Conservation (phyloP, 1,140 invertebrate genomes). For the Cydia amplana region DNA sequence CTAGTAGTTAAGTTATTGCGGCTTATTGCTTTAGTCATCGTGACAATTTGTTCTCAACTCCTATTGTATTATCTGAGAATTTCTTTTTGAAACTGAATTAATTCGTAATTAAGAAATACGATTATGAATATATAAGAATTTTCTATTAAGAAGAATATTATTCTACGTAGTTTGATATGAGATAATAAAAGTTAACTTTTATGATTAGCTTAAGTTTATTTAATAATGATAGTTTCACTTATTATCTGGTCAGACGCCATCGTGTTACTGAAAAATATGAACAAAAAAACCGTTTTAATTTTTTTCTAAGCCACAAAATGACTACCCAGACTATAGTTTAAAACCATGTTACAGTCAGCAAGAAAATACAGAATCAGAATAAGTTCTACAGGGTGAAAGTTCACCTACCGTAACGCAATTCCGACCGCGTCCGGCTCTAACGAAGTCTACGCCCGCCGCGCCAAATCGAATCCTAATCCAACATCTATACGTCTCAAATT, state of each 20-base stretch:
- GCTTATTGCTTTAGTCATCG: slow-evolving; percentile 13
- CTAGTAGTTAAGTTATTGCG: slow-evolving; percentile 9
- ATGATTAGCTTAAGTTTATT: no score
- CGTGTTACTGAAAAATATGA: no score
- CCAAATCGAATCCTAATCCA: slow-evolving; percentile 15
- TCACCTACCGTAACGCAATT: slow-evolving; percentile 25
- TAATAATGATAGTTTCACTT: no score
- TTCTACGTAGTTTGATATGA: no score
- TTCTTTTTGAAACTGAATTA: background rate
- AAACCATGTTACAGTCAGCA: no score
- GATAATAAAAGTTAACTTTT: no score
- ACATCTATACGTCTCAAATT: slow-evolving; percentile 16
- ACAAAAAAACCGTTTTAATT: no score
- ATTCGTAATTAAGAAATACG: background rate
- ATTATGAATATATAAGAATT: background rate
- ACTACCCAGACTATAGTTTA: no score
- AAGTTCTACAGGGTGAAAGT: background rate
- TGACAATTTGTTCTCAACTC: slow-evolving; percentile 9
- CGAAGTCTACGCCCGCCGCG: slow-evolving; percentile 20
- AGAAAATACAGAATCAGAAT: background rate
- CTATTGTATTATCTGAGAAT: background rate
- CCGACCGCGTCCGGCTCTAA: slow-evolving; percentile 23
- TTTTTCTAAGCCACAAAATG: no score
- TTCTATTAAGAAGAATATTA: no score
- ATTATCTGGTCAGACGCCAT: no score